Conservation (phyloP, 2,888 invertebrate genomes). For the Stegophylla sp. region DNA sequence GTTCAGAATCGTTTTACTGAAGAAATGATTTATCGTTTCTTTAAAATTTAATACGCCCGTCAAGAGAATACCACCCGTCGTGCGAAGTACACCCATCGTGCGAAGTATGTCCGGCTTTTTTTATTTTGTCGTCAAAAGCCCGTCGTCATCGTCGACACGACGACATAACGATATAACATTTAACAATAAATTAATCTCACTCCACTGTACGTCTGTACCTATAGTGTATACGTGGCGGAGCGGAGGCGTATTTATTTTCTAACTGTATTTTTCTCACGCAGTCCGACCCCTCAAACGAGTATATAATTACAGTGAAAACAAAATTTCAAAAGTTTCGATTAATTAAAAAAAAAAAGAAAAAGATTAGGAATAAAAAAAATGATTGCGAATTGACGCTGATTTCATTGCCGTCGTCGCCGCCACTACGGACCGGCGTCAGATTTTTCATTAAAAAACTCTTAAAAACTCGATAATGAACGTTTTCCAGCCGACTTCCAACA, state of each 20-base stretch:
- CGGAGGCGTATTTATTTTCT: not conserved
- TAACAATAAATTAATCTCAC: not conserved
- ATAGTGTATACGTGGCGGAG: no score
- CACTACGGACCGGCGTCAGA: conserved; percentile 24
- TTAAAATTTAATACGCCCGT: no score
- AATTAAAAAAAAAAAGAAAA: conserved; percentile 21
- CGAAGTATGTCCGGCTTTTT: no score
- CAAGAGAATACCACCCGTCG: no score
- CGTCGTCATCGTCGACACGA: not conserved
- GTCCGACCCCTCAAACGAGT: not conserved
- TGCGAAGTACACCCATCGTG: no score
- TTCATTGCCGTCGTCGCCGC: not conserved
- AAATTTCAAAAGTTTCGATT: conserved; percentile 34
- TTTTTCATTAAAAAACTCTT: conserved; percentile 52
- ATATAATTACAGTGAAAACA: conserved; percentile 3
- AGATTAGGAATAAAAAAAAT: not conserved
- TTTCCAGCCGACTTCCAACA: conserved; percentile 38
- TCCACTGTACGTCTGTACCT: not conserved
- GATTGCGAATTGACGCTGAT: conserved; percentile 33
- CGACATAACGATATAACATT: not conserved
- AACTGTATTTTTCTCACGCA: not conserved
- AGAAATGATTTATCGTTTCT: no score
- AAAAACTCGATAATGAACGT: conserved; percentile 53
- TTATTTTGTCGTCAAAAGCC: no score
- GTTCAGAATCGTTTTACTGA: no score